Conservation (phyloP, 1,140 invertebrate species). For the Acromyrmex charruanus region DNA sequence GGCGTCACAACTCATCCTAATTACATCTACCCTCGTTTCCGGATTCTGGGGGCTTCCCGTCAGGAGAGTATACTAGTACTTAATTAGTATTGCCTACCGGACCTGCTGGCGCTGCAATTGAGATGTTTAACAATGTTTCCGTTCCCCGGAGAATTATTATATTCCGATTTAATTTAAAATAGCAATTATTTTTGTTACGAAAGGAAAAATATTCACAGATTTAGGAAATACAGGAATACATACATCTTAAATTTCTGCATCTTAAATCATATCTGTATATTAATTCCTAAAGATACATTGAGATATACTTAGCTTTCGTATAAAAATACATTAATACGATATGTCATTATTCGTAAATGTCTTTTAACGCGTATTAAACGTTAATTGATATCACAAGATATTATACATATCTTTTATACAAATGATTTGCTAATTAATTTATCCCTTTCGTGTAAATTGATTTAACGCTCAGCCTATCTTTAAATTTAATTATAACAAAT, state of each 20-base stretch:
- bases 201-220: background rate
- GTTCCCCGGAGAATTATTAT: constrained; percentile 67
- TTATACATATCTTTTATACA: background rate
- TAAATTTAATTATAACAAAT: constrained; percentile 73
- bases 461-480: constrained; percentile 52
- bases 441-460: constrained; percentile 31
- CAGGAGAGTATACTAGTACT: constrained; percentile 77
- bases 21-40: constrained; percentile 83
- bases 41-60: constrained; percentile 77
- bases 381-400: background rate
- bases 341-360: background rate
- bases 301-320: background rate
- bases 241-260: background rate
- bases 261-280: background rate
- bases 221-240: background rate
- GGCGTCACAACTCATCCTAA: constrained; percentile 83
- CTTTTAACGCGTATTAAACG: background rate
- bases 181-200: background rate
- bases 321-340: background rate
- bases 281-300: background rate
- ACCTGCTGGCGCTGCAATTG: constrained; percentile 77
- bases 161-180: constrained; percentile 61
- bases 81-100: constrained; percentile 83
- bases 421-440: constrained; percentile 3
- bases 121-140: constrained; percentile 81